Evolutionary conservation across 1,140 invertebrate genomes (phyloP).

Genomic region (Saccostrea glomerata): DNA sequence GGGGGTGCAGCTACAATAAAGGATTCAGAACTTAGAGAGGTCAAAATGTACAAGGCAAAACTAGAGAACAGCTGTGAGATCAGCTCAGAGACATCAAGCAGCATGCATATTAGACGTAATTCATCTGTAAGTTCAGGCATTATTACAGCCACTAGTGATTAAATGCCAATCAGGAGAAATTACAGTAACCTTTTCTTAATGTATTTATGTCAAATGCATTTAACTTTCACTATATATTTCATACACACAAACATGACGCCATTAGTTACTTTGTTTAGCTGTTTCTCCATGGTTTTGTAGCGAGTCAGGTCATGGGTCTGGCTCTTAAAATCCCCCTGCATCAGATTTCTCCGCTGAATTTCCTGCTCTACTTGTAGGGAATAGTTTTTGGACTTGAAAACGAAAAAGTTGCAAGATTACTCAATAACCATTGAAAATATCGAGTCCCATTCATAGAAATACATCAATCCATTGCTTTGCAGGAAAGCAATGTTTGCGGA

Average conservation of each 20-base stretch:
- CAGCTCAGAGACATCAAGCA: too few relatives aligned
- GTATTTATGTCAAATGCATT: conserved; percentile 37
- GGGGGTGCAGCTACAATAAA: conserved; percentile 88
- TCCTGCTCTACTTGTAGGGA: conserved; percentile 94
- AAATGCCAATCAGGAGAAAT: too few relatives aligned
- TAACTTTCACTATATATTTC: not conserved
- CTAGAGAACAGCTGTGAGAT: too few relatives aligned
- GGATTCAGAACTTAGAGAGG: too few relatives aligned
- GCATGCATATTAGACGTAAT: too few relatives aligned
- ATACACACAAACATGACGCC: not conserved
- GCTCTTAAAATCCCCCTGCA: conserved; percentile 86
- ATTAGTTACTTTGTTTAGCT: conserved; percentile 80
- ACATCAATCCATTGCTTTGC: not conserved
- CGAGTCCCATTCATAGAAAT: not conserved
- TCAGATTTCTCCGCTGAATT: conserved; percentile 86
- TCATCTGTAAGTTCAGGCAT: too few relatives aligned
- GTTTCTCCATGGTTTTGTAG: conserved; percentile 87
- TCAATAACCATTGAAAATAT: not conserved
- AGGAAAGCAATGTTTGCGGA: not conserved
- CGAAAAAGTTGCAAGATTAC: not conserved
- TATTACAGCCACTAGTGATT: too few relatives aligned
- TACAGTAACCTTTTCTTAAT: too few relatives aligned
- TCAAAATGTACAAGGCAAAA: too few relatives aligned
- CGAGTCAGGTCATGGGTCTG: conserved; percentile 87
- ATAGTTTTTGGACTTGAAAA: conserved; percentile 83